A percentile compares a stretch with the other conserved stretches of the same genome.
These are phyloP conservation scores for Heloderma charlesbogerti DNA, from an alignment of 2,113 vertebrate genomes.

Conservation along the genomic window DNA sequence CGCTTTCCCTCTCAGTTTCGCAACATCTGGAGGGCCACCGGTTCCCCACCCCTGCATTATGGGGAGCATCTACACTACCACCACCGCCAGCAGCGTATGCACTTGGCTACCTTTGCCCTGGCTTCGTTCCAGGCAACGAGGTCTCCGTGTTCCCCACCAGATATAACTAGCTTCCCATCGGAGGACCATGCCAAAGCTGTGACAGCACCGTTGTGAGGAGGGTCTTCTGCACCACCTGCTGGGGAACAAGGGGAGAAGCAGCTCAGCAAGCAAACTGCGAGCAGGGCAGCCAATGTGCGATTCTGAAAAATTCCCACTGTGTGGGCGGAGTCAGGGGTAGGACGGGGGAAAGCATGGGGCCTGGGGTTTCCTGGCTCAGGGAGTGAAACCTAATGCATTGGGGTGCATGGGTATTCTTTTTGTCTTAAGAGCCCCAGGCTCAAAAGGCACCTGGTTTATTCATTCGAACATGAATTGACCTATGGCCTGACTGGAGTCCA, in stretches of 20 bases:
- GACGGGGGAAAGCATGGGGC: background rate
- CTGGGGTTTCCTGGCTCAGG: background rate
- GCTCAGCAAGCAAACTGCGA: background rate
- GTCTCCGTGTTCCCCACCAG: constrained; percentile 79
- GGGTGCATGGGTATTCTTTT: too few species aligned
- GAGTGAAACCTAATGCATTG: too few species aligned
- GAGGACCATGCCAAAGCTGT: constrained; percentile 81
- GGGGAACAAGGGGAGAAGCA: background rate
- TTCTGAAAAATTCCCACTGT: background rate
- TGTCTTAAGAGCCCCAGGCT: background rate
- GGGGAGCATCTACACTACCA: background rate
- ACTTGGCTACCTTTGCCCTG: constrained; percentile 61
- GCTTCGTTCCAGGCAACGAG: constrained; percentile 80
- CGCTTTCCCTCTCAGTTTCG: too few species aligned
- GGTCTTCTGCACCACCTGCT: background rate
- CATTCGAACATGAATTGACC: background rate
- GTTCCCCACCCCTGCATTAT: background rate
- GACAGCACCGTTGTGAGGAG: constrained; percentile 36
- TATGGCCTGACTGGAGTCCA: too few species aligned
- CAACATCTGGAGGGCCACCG: background rate
- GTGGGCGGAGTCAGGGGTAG: background rate
- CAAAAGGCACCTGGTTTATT: background rate
- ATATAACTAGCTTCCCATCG: constrained; percentile 70
- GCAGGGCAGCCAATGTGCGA: background rate
- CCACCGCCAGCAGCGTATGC: background rate